These are phyloP conservation scores for Phrixothrix hirtus DNA, from an alignment of 2,888 invertebrate genomes.

Conservation along the genomic window DNA sequence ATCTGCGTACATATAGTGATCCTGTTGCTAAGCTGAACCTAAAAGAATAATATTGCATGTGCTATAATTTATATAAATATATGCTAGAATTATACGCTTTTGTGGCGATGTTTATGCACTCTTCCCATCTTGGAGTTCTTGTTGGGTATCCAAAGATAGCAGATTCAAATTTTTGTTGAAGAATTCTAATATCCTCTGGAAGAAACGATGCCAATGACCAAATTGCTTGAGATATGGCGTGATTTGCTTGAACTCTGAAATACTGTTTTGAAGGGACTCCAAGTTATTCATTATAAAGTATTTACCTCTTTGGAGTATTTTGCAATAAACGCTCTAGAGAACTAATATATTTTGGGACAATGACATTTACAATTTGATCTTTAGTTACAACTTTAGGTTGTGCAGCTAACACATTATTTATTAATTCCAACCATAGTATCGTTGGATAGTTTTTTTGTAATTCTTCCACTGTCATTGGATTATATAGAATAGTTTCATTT, in stretches of 20 bases:
- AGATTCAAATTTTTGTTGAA: slow-evolving; percentile 80
- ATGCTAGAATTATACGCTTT: slow-evolving; percentile 67
- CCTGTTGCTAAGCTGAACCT: slow-evolving; percentile 72
- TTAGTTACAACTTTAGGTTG: slow-evolving; percentile 64
- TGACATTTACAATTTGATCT: slow-evolving; percentile 80
- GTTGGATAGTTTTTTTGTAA: slow-evolving; percentile 74
- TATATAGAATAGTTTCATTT: slow-evolving; percentile 89
- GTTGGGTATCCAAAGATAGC: slow-evolving; percentile 81
- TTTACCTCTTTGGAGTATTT: slow-evolving; percentile 60
- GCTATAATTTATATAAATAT: too few species aligned
- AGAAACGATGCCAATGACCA: slow-evolving; percentile 80
- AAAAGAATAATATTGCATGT: too few species aligned
- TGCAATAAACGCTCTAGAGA: slow-evolving; percentile 67
- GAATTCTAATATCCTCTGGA: slow-evolving; percentile 73
- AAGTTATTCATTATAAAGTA: neutral
- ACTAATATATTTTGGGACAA: slow-evolving; percentile 78
- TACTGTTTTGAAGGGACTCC: neutral
- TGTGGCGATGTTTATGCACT: slow-evolving; percentile 80
- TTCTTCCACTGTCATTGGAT: slow-evolving; percentile 80
- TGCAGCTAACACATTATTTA: slow-evolving; percentile 74
- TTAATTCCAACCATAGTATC: slow-evolving; percentile 81
- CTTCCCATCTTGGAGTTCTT: slow-evolving; percentile 87
- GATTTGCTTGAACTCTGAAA: slow-evolving; percentile 77
- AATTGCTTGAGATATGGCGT: slow-evolving; percentile 89
- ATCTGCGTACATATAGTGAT: slow-evolving; percentile 78